Evolutionary conservation across 2,797 vertebrate genomes (phyloP).

Genomic region (Gobionotothen gibberifrons): DNA sequence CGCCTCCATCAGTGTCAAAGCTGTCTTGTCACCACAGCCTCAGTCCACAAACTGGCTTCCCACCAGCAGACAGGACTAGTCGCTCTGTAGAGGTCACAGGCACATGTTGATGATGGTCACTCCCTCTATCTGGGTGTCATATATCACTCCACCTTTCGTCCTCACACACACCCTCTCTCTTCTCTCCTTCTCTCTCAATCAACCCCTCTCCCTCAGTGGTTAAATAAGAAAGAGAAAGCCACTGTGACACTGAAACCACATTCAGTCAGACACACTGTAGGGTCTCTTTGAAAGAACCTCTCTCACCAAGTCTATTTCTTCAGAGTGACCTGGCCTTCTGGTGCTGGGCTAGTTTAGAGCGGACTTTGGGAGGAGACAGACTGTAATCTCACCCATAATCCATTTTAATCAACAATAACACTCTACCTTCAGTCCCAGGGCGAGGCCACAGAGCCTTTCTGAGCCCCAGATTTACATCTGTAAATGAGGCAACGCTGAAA

Average conservation of each 20-base stretch:
- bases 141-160: constrained; percentile 29
- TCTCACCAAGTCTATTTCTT: constrained; percentile 68
- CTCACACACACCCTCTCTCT: constrained; percentile 10
- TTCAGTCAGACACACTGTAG: constrained; percentile 47
- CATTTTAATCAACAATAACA: constrained; percentile 87
- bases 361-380: constrained; percentile 81
- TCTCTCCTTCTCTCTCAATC: constrained; percentile 50
- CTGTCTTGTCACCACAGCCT: constrained; percentile 16
- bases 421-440: constrained; percentile 76
- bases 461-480: constrained; percentile 81
- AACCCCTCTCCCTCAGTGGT: constrained; percentile 53
- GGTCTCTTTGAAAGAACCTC: constrained; percentile 65
- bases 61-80: constrained; percentile 22
- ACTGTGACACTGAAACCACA: constrained; percentile 71
- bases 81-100: constrained; percentile 26
- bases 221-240: constrained; percentile 65
- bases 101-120: constrained; percentile 25
- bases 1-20: constrained; percentile 36
- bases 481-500: constrained; percentile 76
- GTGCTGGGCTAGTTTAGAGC: constrained; percentile 69
- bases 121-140: constrained; percentile 22
- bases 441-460: constrained; percentile 72
- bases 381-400: constrained; percentile 83
- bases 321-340: constrained; percentile 63
- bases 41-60: constrained; percentile 27